phyloP scores from a whole-genome alignment of 2,888 invertebrate genomes.

The Cyaniris semiargus region DNA sequence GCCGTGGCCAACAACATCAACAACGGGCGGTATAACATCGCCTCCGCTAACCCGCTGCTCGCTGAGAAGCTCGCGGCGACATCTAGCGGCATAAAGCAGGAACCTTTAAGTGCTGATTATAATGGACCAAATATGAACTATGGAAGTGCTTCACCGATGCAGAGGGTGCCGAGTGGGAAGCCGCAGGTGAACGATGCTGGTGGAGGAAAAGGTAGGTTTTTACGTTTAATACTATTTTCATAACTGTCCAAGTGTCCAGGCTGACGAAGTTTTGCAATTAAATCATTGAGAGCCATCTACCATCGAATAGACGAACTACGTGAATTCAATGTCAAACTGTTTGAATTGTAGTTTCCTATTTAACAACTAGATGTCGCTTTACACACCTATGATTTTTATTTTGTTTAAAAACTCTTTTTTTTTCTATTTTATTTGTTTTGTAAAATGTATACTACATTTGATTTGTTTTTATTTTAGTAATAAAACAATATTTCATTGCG shows the following conservation, averaged over 20 bases:
- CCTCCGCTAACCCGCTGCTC: constrained; percentile 91
- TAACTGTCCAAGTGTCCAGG: too few species aligned
- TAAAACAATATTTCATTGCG: background rate
- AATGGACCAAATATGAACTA: constrained; percentile 76
- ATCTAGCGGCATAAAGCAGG: constrained; percentile 81
- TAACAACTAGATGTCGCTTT: constrained; percentile 28
- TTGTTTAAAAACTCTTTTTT: background rate
- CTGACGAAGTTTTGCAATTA: background rate
- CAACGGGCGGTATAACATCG: constrained; percentile 87
- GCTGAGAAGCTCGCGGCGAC: constrained; percentile 92
- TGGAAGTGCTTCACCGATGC: constrained; percentile 75
- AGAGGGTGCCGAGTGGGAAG: constrained; percentile 77
- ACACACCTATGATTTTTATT: background rate
- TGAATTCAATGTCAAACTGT: background rate
- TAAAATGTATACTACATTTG: too few species aligned
- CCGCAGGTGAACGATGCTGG: constrained; percentile 77
- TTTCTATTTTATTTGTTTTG: too few species aligned
- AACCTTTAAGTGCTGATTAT: constrained; percentile 75
- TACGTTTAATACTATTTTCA: constrained; percentile 37
- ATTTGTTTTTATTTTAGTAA: background rate
- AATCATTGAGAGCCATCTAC: constrained; percentile 50
- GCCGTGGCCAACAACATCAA: constrained; percentile 72
- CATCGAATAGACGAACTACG: constrained; percentile 43
- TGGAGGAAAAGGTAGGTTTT: constrained; percentile 78
- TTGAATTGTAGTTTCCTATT: background rate